These are phyloP conservation scores for Archegozetes longisetosus DNA, from an alignment of 1,140 invertebrate genomes.

Conservation along the genomic window DNA sequence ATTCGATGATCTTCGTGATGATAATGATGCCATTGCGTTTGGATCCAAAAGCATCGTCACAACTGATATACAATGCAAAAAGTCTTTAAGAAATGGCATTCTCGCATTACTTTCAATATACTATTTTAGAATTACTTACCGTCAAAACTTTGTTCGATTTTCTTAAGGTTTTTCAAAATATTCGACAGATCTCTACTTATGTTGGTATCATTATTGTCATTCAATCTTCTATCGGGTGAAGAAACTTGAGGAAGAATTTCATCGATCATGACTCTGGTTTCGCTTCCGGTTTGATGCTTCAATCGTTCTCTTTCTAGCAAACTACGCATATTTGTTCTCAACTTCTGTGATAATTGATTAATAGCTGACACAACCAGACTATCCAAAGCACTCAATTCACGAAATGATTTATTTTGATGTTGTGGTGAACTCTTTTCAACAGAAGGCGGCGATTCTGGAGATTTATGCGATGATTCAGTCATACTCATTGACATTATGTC, in stretches of 20 bases:
- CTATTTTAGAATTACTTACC: slow-evolving; percentile 33
- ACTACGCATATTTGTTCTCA: slow-evolving; percentile 31
- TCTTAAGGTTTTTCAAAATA: slow-evolving; percentile 41
- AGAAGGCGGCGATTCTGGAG: neutral
- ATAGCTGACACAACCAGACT: slow-evolving; percentile 41
- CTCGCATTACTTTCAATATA: too few species aligned
- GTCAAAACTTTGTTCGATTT: slow-evolving; percentile 40
- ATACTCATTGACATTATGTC: too few species aligned
- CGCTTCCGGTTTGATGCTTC: slow-evolving; percentile 25
- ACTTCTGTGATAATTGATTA: slow-evolving; percentile 39
- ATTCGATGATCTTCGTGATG: too few species aligned
- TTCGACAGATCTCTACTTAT: slow-evolving; percentile 36
- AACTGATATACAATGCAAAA: slow-evolving; percentile 6
- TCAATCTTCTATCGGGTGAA: slow-evolving; percentile 10
- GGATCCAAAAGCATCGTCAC: slow-evolving; percentile 2
- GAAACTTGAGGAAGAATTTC: slow-evolving; percentile 27
- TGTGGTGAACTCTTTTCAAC: neutral
- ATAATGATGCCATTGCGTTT: too few species aligned
- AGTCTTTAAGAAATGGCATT: too few species aligned
- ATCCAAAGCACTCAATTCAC: slow-evolving; percentile 29
- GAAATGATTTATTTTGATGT: neutral
- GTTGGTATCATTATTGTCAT: slow-evolving; percentile 22
- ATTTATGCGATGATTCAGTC: too few species aligned
- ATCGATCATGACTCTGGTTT: slow-evolving; percentile 29
- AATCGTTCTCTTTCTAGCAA: slow-evolving; percentile 26